Base-by-base conservation (phyloP, 2,113 vertebrate species). In the Oriolus oriolus region DNA sequence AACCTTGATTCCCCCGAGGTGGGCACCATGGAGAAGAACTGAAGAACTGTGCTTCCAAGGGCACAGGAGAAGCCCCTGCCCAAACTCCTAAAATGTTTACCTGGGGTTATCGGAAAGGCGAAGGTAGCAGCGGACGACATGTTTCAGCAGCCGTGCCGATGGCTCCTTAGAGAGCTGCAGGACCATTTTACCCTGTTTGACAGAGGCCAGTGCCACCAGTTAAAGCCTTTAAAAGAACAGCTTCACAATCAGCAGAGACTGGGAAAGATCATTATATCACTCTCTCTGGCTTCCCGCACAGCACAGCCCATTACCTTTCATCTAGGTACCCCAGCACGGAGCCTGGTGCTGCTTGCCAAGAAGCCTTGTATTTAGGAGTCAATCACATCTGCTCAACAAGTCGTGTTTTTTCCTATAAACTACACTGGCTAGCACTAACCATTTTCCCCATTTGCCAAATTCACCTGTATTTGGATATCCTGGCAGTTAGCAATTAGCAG, bases 31-130 rank as follows among this genome's bases (percentile, higher is more conserved):
- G 45, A 66, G 23, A 41, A 59, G 66, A 68, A 60, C 18, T 33
- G 39, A 14, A 65, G 44, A 80, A 26, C 41, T 37, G 31, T 30
- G 13, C 41, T 81, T 78, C 54, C 71, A 77, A 57, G 16, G 14
- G 24, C 41, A 19, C 0, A 1, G 39, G 24, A 76, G 30, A 69
- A 87, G 61, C 42, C 42, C 45, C 16, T 50, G 44, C 52, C 53
- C 78, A 87, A 74, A 97, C 95, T 96, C 80, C 63, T 98, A 95
- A 97, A 89, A 97, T 98, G 97, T 97, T 98, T 98, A 99, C 99
- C 99, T 99, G 97, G 99, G 99, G 93, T 99, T 99, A 97, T 99
- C 99, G 0, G 99, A 99, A 86, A 99, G 99, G 94, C 99, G 99
- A 87, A 99, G 99, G 94, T 99, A 99, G 97, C 99, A 99, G 96